Evolutionary conservation across 2,888 invertebrate species (phyloP).

Genomic region (Drosophila paucipuncta): DNA sequence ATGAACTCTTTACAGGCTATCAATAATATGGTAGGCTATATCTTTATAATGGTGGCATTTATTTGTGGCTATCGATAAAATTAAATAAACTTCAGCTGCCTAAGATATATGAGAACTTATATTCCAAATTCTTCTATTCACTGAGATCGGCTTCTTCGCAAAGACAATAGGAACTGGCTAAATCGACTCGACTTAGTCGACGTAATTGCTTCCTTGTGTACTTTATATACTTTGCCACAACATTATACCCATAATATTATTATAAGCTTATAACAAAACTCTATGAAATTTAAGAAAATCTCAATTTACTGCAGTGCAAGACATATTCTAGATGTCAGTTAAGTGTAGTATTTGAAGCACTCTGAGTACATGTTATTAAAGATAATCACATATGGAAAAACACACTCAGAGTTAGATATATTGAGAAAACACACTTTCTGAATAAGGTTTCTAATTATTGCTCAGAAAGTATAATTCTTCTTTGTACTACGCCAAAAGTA

Average conservation of each 20-base stretch:
- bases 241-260: not conserved
- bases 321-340: not conserved
- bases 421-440: too few relatives aligned
- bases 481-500: not conserved
- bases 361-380: not conserved
- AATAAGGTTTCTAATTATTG: too few relatives aligned
- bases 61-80: not conserved
- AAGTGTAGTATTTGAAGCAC: not conserved
- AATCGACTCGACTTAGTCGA: not conserved
- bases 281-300: not conserved
- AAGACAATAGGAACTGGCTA: not conserved
- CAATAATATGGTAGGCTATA: not conserved
- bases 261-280: not conserved
- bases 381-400: not conserved
- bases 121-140: accelerated
- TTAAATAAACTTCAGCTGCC: not conserved
- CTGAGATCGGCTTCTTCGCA: not conserved
- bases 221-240: accelerated
- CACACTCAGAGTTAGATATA: too few relatives aligned
- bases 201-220: not conserved
- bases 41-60: not conserved
- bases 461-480: too few relatives aligned
- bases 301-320: not conserved
- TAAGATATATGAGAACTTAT: not conserved
- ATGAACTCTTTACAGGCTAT: not conserved